Evolutionary conservation across 2,888 invertebrate genomes (phyloP).

Genomic region (Hetaerina titia): DNA sequence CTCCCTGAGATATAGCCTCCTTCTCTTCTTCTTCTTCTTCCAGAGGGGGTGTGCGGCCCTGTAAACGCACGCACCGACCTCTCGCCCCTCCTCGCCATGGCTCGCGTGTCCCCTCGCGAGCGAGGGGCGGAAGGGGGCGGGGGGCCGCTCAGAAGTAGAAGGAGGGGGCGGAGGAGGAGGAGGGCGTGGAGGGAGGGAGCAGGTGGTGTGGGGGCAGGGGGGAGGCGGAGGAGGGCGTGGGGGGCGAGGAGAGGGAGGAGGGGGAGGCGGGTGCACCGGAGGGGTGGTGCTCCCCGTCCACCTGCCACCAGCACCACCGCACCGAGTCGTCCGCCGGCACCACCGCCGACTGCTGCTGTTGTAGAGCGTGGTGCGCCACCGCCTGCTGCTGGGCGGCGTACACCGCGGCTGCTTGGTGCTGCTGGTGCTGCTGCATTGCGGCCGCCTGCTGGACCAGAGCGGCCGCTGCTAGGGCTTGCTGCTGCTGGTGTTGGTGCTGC

Average conservation of each 20-base stretch:
- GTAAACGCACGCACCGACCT: too few species aligned
- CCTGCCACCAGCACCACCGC: slow-evolving; percentile 61
- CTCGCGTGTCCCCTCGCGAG: too few species aligned
- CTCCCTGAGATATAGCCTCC: too few species aligned
- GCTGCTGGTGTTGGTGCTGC: slow-evolving; percentile 90
- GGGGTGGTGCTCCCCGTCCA: slow-evolving; percentile 36
- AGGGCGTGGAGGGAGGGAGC: not conserved
- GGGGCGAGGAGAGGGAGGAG: slow-evolving; percentile 32
- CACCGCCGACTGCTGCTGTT: not conserved
- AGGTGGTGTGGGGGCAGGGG: not conserved
- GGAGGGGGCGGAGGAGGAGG: slow-evolving; percentile 34
- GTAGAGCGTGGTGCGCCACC: not conserved
- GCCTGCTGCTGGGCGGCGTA: slow-evolving; percentile 12
- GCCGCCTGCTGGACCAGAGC: slow-evolving; percentile 90
- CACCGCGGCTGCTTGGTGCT: slow-evolving; percentile 79
- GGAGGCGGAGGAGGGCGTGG: not conserved
- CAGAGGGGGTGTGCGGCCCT: too few species aligned
- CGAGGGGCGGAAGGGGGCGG: too few species aligned
- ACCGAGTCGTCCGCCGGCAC: slow-evolving; percentile 19
- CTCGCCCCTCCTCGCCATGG: too few species aligned
- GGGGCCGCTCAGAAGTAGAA: slow-evolving; percentile 44
- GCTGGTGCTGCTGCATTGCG: slow-evolving; percentile 90
- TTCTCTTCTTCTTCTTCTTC: too few species aligned
- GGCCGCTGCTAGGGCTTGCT: slow-evolving; percentile 86
- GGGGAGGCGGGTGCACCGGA: not conserved